Evolutionary conservation across 2,888 invertebrate species (phyloP).

Genomic region (Drosophila paranaensis): DNA sequence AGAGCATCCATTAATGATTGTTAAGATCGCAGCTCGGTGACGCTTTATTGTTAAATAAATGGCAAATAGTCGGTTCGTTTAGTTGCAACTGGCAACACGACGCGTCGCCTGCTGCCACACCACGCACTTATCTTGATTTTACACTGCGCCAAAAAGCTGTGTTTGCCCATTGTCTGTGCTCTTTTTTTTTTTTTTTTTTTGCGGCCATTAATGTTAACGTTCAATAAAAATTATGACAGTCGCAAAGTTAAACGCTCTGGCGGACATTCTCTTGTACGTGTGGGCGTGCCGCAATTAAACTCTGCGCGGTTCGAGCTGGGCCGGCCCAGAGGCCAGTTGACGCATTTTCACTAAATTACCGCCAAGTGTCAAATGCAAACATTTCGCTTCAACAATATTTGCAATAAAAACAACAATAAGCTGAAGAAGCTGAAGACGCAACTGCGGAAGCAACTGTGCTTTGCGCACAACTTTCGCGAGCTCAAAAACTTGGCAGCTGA

Average conservation of each 20-base stretch:
- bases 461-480: slow-evolving; percentile 32
- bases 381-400: slow-evolving; percentile 76
- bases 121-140: slow-evolving; percentile 75
- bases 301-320: not conserved
- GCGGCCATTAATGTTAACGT: slow-evolving; percentile 53
- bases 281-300: slow-evolving; percentile 66
- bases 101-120: slow-evolving; percentile 6
- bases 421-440: not conserved
- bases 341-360: slow-evolving; percentile 80
- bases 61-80: slow-evolving; percentile 63
- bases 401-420: slow-evolving; percentile 61
- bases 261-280: slow-evolving; percentile 58
- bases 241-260: slow-evolving; percentile 75
- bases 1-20: slow-evolving; percentile 71
- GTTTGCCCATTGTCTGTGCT: slow-evolving; percentile 33
- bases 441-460: slow-evolving; percentile 3
- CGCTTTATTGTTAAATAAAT: slow-evolving; percentile 80
- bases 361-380: slow-evolving; percentile 77
- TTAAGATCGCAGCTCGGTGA: slow-evolving; percentile 50
- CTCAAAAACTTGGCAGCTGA: slow-evolving; percentile 33
- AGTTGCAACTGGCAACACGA: slow-evolving; percentile 47
- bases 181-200: not conserved
- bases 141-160: slow-evolving; percentile 50
- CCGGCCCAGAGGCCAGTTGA: slow-evolving; percentile 71
- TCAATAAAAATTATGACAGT: slow-evolving; percentile 77